phyloP scores from a whole-genome alignment of 2,797 vertebrate species.

The Fistularia tabacaria region DNA sequence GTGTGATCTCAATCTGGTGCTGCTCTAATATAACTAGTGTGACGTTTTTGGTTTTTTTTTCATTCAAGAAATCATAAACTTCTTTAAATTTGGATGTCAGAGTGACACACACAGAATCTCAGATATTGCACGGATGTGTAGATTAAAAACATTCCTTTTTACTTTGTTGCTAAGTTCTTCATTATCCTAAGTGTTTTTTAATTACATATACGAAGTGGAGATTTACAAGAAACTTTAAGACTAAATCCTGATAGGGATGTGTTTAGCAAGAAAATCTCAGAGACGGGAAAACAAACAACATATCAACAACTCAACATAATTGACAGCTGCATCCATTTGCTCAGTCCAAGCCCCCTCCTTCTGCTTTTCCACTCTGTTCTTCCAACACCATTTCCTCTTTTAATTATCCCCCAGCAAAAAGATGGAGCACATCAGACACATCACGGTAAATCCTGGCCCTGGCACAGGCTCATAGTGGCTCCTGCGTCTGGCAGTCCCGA shows the following conservation, averaged over 20 bases:
- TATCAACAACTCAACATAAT: conserved; percentile 73
- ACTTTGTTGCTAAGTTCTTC: conserved; percentile 43
- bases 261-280: conserved; percentile 51
- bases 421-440: conserved; percentile 80
- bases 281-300: conserved; percentile 53
- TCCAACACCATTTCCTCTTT: conserved; percentile 78
- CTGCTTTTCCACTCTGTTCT: conserved; percentile 69
- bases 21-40: no score
- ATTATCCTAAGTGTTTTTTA: conserved; percentile 52
- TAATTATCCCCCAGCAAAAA: conserved; percentile 80
- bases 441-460: conserved; percentile 77
- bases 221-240: conserved; percentile 61
- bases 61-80: no score
- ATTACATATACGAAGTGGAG: conserved; percentile 43
- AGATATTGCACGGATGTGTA: not conserved
- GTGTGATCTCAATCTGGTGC: no score
- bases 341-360: conserved; percentile 53
- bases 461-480: conserved; percentile 77
- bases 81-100: not conserved
- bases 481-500: conserved; percentile 77
- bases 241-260: conserved; percentile 55
- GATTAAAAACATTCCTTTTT: conserved; percentile 6
- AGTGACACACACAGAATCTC: not conserved
- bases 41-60: no score
- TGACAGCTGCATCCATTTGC: conserved; percentile 77